These are phyloP conservation scores for Acanthosoma haemorrhoidale DNA, from an alignment of 2,888 invertebrate species.

Conservation along the genomic window DNA sequence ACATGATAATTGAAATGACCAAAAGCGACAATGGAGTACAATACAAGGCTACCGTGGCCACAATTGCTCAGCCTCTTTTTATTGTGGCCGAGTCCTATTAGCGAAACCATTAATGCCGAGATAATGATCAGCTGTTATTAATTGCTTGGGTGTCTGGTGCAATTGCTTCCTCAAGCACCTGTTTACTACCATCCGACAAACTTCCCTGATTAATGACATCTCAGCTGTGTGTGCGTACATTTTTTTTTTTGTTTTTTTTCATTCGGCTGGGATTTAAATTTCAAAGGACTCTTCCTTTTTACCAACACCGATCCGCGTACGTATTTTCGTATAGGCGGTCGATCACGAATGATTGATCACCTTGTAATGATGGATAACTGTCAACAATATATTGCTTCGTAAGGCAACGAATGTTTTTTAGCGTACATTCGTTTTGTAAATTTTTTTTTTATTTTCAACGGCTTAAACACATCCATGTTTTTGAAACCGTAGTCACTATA, in stretches of 20 bases:
- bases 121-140: constrained; percentile 2
- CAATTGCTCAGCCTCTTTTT: neutral
- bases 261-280: neutral
- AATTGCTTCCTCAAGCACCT: neutral
- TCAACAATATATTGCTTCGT: constrained; percentile 5
- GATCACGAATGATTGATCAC: neutral
- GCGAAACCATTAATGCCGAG: neutral
- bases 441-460: too few relatives aligned
- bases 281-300: neutral
- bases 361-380: neutral
- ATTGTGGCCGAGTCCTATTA: neutral
- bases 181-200: neutral
- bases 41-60: neutral
- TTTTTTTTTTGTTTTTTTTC: neutral
- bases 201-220: neutral
- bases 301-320: neutral
- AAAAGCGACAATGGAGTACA: neutral
- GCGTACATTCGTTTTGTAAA: too few relatives aligned
- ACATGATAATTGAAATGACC: neutral
- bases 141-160: neutral
- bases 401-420: too few relatives aligned
- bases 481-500: too few relatives aligned
- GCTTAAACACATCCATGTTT: too few relatives aligned
- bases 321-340: neutral
- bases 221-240: neutral